A percentile compares a stretch with the other conserved stretches of the same genome.
Conservation (phyloP, 1,140 invertebrate species). For the Chrysomallon squamiferum region DNA sequence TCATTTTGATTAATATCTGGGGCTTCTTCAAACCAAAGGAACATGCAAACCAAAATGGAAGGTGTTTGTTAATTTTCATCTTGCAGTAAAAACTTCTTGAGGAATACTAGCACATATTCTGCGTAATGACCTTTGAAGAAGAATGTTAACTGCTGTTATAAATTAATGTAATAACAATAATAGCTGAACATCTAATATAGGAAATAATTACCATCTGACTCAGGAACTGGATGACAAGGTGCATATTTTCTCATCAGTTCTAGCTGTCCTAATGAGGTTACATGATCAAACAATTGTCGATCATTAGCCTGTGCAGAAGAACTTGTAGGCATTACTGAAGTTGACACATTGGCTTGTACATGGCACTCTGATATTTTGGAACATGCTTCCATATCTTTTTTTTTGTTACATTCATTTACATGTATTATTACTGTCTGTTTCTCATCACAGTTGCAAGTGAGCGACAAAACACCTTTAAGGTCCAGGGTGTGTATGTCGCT, state of each 20-base stretch:
- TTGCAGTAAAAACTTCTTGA: too few species aligned
- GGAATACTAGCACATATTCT: too few species aligned
- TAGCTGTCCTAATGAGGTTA: background rate
- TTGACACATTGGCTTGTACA: background rate
- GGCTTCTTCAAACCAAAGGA: too few species aligned
- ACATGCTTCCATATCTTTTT: background rate
- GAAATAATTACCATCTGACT: background rate
- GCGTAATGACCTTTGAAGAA: too few species aligned
- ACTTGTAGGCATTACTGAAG: background rate
- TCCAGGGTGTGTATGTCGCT: background rate
- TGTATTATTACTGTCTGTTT: background rate
- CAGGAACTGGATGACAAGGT: background rate
- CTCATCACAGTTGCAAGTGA: background rate
- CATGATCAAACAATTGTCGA: background rate
- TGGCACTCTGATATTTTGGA: background rate
- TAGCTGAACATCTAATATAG: too few species aligned
- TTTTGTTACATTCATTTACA: background rate
- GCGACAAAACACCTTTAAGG: background rate
- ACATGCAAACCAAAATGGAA: too few species aligned
- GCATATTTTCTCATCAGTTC: slow-evolving; percentile 7
- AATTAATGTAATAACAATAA: too few species aligned
- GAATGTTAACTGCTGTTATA: too few species aligned
- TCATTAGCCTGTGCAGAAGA: background rate
- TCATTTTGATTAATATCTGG: too few species aligned
- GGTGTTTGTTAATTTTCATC: too few species aligned